Base-by-base conservation (phyloP, 2,797 vertebrate genomes). In the Diplodus puntazzo region DNA sequence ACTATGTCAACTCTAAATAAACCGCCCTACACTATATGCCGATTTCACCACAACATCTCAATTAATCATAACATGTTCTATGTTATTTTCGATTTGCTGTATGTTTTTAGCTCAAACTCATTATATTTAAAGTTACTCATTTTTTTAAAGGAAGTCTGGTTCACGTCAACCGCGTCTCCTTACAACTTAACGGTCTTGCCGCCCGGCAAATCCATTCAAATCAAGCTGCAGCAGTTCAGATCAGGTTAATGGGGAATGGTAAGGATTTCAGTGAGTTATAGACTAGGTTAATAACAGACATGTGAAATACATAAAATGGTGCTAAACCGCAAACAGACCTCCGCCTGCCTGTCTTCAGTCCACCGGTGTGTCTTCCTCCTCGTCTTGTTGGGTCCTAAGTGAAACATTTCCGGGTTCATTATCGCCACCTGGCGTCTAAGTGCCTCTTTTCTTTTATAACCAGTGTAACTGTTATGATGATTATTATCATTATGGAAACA, bases 351-450 rank as follows among this genome's bases (percentile, higher is more conserved):
- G n/a, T 54, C 57, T 30, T 10, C 0, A n/a, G 11, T 20, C 54
- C 11, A 0, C 62, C 55, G 69, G 30, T 39, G 14, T 1, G 11
- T 59, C 58, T 68, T 83, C 73, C 23, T 71, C 17, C 30, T 75
- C 39, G 7, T 49, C 77, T 60, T 63, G n/a, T 48, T 59, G 12
- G 25, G 5, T 21, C 6, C 1, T 11, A 68, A 27, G 57, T 54
- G 1, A 5, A 17, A 34, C 9, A 13, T 2, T 7, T 21, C 20
- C 12, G 18, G 1, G 13, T 21, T 84, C 72, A 20, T 39, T 72
- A 85, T 23, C 60, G 77, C 84, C 84, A 17, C 64, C 86, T 86
- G 18, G 42, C 78, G 87, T 73, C n/a, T 0, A 74, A n/a, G 18
- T 12, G 4, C 5, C 14, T 3, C 14, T 3, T 16, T 2, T 21